phyloP scores from a whole-genome alignment of 2,113 vertebrate genomes.

The Emydocephalus ijimae region DNA sequence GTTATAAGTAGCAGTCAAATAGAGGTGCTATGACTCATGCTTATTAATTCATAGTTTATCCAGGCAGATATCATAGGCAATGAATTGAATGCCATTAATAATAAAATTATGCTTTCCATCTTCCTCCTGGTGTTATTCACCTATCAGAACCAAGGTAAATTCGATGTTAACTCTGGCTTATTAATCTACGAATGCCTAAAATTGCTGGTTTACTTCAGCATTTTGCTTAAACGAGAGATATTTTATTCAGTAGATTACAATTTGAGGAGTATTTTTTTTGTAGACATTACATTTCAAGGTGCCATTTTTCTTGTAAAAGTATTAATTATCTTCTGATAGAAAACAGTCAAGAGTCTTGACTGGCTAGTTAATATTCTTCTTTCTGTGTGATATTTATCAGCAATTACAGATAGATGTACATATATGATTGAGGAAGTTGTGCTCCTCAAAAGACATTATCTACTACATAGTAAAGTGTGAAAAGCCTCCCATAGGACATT shows the following conservation, averaged over 20 bases:
- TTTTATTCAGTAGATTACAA: neutral
- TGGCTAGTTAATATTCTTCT: too few relatives aligned
- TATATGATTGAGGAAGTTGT: neutral
- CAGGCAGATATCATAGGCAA: neutral
- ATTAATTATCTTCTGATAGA: too few relatives aligned
- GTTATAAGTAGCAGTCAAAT: neutral
- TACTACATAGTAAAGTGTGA: neutral
- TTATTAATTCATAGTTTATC: neutral
- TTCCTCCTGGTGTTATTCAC: neutral
- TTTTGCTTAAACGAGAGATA: neutral
- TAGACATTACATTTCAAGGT: neutral
- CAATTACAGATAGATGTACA: neutral
- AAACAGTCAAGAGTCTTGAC: too few relatives aligned
- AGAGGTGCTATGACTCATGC: neutral
- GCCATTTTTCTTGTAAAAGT: neutral
- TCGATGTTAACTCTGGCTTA: neutral
- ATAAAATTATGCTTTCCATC: neutral
- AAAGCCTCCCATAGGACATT: neutral
- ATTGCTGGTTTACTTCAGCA: neutral
- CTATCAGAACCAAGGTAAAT: neutral
- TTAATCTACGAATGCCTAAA: neutral
- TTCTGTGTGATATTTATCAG: neutral
- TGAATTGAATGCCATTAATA: neutral
- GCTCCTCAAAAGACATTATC: neutral
- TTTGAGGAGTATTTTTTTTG: neutral